These are phyloP conservation scores for Drosophila paulistorum DNA, from an alignment of 1,140 invertebrate genomes.

Conservation along the genomic window DNA sequence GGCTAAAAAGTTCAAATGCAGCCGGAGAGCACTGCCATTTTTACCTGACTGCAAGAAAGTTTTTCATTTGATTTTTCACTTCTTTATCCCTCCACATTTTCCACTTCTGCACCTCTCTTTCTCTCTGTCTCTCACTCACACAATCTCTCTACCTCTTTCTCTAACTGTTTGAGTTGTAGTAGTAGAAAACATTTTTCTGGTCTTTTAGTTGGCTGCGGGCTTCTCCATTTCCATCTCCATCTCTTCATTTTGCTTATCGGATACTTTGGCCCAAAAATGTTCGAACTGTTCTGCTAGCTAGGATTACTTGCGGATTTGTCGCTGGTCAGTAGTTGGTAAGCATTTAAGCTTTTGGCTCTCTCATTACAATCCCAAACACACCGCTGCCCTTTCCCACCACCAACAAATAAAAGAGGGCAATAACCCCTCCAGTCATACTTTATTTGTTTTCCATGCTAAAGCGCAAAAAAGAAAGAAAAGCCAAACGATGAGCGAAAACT, in stretches of 20 bases:
- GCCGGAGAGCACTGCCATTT: constrained; percentile 68
- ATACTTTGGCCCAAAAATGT: constrained; percentile 56
- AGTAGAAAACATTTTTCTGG: constrained; percentile 77
- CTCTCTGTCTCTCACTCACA: constrained; percentile 10
- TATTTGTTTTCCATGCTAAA: constrained; percentile 77
- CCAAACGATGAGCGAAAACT: constrained; percentile 46
- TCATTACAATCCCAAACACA: constrained; percentile 40
- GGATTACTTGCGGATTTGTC: constrained; percentile 79
- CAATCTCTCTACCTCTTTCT: not conserved
- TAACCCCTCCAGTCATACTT: constrained; percentile 46
- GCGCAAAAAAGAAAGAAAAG: constrained; percentile 10
- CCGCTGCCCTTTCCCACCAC: not conserved
- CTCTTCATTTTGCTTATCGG: constrained; percentile 55
- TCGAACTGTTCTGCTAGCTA: constrained; percentile 62
- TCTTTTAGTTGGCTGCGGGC: constrained; percentile 71
- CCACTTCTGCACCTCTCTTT: not conserved
- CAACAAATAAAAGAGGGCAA: not conserved
- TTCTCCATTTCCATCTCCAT: not conserved
- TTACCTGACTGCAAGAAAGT: constrained; percentile 79
- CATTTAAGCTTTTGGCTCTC: constrained; percentile 46
- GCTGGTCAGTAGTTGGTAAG: constrained; percentile 57
- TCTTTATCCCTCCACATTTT: constrained; percentile 13
- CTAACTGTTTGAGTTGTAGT: constrained; percentile 47
- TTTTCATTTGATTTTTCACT: constrained; percentile 77
- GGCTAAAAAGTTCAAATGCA: constrained; percentile 78